Evolutionary conservation across 1,140 invertebrate species (phyloP), one percentile per base, ranked within the genome.

Genomic region (Drosophila nigrodunni): DNA sequence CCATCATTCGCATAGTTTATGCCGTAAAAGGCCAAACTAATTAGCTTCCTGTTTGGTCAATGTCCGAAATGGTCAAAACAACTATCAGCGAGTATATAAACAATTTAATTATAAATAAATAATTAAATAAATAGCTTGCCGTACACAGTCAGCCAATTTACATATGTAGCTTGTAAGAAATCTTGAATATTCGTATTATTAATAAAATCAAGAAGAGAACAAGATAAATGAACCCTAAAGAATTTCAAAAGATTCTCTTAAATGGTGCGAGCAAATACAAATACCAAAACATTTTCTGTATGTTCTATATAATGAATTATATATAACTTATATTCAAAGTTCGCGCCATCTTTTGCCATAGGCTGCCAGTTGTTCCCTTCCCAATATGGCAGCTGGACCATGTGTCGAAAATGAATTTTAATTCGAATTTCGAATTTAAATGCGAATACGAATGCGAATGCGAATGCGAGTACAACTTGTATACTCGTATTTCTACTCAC

Each of bases 71-170:
- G 83, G 83, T 44, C 49, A 87, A 83, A 64, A 88, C 82, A 59
- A 74, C 83, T 74, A 39, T 82, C 59, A 55, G 9, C 52, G 43
- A 49, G 76, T 74, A 74, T 71, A 88, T 82, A 78, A 83, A 89
- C 83, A 88, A 89, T 88, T 89, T 83, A 88, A 88, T 88, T 88
- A 80, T 83, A 88, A 83, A 89, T 88, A 88, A 83, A 88, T 89
- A 83, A 89, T 89, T 89, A 88, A 87, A 87, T 70, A 82, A 87
- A 82, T 79, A 80, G 54, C 82, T 21, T 11, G 54, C 65, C 78
- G 74, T 55, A 76, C 55, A 76, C 79, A 87, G 66, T 11, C 25
- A 57, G 68, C 66, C 80, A 77, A 89, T 89, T 88, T 88, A 88
- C 85, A 88, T 80, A 30, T 30, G 25, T 30, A 82, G 77, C 71